Percentiles rank a stretch among this genome's conserved stretches.
Evolutionary conservation across 2,113 vertebrate genomes (phyloP).

Genomic region (Pogona vitticeps): DNA sequence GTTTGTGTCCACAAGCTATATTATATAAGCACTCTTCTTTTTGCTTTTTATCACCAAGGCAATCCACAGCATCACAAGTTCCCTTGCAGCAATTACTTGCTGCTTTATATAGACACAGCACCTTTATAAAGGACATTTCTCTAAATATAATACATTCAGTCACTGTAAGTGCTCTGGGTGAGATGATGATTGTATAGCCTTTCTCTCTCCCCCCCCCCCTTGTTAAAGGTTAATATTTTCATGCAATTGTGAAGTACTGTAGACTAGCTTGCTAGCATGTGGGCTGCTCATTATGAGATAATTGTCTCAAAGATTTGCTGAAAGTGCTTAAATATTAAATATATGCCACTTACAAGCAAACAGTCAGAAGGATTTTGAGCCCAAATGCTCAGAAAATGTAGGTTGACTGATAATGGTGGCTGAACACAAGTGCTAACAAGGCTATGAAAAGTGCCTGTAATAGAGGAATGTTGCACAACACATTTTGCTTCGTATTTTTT

Average conservation of each 20-base stretch:
- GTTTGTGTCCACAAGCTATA: neutral
- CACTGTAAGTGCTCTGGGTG: constrained; percentile 7
- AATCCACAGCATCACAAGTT: constrained; percentile 28
- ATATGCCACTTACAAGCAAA: constrained; percentile 64
- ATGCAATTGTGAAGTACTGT: constrained; percentile 65
- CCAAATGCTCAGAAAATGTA: constrained; percentile 55
- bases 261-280: constrained; percentile 45
- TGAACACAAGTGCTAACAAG: constrained; percentile 39
- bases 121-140: constrained; percentile 28
- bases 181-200: constrained; percentile 41
- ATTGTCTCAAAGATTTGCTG: constrained; percentile 71
- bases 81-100: constrained; percentile 40
- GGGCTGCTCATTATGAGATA: constrained; percentile 66
- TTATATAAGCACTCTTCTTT: neutral
- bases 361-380: constrained; percentile 53
- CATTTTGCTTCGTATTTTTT: neutral
- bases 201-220: constrained; percentile 27
- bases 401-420: constrained; percentile 40
- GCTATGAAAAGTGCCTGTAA: constrained; percentile 35
- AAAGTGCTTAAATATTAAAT: constrained; percentile 68
- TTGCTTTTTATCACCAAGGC: constrained; percentile 12
- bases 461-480: constrained; percentile 24
- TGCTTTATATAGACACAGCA: constrained; percentile 33
- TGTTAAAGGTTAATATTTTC: constrained; percentile 53
- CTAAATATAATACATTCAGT: constrained; percentile 41